Evolutionary conservation across 2,797 vertebrate genomes (phyloP), one percentile per base, ranked within the genome.

Genomic region (Mycteria americana): DNA sequence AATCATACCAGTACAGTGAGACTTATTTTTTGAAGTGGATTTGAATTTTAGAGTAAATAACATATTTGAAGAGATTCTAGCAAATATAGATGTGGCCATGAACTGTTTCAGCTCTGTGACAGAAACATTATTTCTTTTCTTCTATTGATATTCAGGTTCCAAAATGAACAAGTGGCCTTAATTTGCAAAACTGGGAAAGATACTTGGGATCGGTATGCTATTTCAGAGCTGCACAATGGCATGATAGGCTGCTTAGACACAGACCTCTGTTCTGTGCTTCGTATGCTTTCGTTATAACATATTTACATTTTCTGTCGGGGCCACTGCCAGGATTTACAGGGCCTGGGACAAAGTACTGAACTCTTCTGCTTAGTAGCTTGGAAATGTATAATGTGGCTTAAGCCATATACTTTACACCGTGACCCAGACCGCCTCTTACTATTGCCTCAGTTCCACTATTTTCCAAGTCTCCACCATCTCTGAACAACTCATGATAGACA

Each of bases 161-260:
- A 98, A 97, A 98, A 95, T 91, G 98, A 98, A 92, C 98, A 98
- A 96, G 98, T 98, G 92, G 98, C 98, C 95, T 96, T 98, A 96
- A 98, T 98, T 97, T 98, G 98, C 97, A 98, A 98, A 98, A 98
- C 98, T 95, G 98, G 98, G 92, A 98, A 98, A 98, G 98, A 97
- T 97, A 98, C 98, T 88, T 97, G 98, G 98, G 98, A 98, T 97
- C 97, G 98, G 98, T 98, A 98, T 97, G 98, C 96, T 86, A 48
- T 83, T 96, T 93, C 88, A 78, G 78, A 93, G 87, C 91, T 78
- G 72, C 89, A 94, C 91, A 79, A 53, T 81, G 70, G 91, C 93
- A 95, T 85, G 82, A 93, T 62, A 92, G 95, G 68, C 86, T 97
- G 91, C 96, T 95, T 91, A 80, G 95, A 80, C 95, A 95, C 93